Evolutionary conservation across 2,888 invertebrate genomes (phyloP), one percentile per base, ranked within the genome.

Genomic region (Dynastes grantii): DNA sequence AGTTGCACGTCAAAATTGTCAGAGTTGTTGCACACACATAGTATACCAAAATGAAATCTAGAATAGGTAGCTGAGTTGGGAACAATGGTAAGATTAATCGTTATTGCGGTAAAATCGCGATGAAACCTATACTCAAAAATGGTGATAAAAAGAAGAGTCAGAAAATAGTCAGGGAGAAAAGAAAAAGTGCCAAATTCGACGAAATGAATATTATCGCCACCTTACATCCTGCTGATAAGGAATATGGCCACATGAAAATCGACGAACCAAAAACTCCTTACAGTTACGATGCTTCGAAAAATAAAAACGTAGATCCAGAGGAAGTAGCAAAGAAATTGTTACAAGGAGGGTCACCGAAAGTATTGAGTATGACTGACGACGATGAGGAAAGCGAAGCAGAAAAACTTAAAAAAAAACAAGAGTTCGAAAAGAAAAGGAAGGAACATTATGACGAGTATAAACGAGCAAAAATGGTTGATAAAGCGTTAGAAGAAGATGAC

Each of bases 221-320:
- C 0, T 77, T 71, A 45, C 79, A 79, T 77, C 79, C 79, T 9
- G 29, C 77, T 2, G 77, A 77, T 27, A 79, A 79, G 67, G 79
- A 79, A 63, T 79, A 79, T 22, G 79, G 79, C 27, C 68, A 77
- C 37, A 77, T 79, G 79, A 79, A 77, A 65, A 77, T 79, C 49
- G 75, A 77, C 40, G 79, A 79, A 68, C 79, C 79, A 29, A 75
- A 77, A 11, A 79, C 77, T 6, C 79, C 79, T 3, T 77, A 79
- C 27, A 79, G 70, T 75, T 75, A 78, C 76, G 67, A 71, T n/a
- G 16, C 45, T 29, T 22, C 32, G 13, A 51, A 68, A 29, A 51
- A 51, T 49, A 11, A 77, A 45, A 27, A 32, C 2, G 9, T 77
- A n/a, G 75, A 77, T 68, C 64, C 77, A 0, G 67, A 65, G 5